A percentile compares a stretch with the other conserved stretches of the same genome.
phyloP scores from a whole-genome alignment of 2,888 invertebrate genomes.

The Colletes collaris region DNA sequence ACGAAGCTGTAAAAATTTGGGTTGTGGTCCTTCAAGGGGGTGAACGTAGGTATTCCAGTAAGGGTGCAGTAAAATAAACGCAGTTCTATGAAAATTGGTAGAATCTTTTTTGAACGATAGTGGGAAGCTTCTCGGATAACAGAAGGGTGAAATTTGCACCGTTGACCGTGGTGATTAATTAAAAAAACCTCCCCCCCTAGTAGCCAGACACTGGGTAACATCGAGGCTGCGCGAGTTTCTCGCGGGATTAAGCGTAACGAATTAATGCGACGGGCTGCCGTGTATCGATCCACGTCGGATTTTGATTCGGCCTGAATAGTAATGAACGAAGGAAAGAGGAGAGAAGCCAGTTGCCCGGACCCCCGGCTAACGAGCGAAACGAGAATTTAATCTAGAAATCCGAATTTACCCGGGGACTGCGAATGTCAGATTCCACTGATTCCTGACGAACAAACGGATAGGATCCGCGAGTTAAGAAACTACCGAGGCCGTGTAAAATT shows the following conservation, averaged over 20 bases:
- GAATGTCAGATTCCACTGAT: slow-evolving; percentile 38
- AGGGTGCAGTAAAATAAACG: no score
- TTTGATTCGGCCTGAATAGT: slow-evolving; percentile 32
- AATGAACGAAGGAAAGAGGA: slow-evolving; percentile 24
- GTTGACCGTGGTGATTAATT: slow-evolving; percentile 14
- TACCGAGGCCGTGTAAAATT: background rate
- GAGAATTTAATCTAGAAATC: slow-evolving; percentile 44
- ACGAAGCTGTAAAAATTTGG: no score
- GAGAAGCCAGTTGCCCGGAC: background rate
- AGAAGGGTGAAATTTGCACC: background rate
- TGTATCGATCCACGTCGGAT: slow-evolving; percentile 41
- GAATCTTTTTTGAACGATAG: no score
- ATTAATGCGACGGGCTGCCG: slow-evolving; percentile 21
- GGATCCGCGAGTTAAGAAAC: no score
- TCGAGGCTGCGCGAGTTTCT: background rate
- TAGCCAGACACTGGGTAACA: background rate
- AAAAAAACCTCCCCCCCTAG: background rate
- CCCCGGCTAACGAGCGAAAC: slow-evolving; percentile 23
- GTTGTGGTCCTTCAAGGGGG: no score
- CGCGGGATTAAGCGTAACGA: slow-evolving; percentile 15
- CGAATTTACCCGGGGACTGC: slow-evolving; percentile 32
- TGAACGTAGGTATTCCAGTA: no score
- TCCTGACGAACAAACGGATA: slow-evolving; percentile 4
- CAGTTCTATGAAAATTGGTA: no score
- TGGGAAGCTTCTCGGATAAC: background rate